Evolutionary conservation across 2,797 vertebrate genomes (phyloP).

Genomic region (Diceros bicornis): DNA sequence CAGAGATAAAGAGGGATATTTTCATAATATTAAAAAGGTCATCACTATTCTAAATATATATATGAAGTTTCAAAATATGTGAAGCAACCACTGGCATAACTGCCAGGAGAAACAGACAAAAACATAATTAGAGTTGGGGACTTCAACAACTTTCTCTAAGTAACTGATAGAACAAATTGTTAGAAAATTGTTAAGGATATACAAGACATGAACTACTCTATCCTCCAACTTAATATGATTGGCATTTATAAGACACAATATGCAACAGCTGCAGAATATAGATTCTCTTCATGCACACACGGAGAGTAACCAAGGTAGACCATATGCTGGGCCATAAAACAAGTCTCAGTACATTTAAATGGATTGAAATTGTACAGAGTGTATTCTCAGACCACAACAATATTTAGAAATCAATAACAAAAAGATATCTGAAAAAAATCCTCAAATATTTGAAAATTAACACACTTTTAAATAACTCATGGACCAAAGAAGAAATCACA

Average conservation of each 20-base stretch:
- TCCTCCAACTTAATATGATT: not conserved
- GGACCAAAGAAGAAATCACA: not conserved
- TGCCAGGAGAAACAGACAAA: too few species aligned
- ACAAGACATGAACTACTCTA: not conserved
- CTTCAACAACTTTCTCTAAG: not conserved
- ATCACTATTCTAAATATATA: not conserved
- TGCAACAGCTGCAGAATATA: not conserved
- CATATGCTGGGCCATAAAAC: not conserved
- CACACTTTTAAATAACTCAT: not conserved
- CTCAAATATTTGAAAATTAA: not conserved
- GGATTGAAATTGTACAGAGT: not conserved
- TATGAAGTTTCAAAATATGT: not conserved
- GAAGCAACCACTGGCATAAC: not conserved
- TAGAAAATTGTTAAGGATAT: not conserved
- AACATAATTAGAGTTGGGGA: too few species aligned
- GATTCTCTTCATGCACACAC: not conserved
- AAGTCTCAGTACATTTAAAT: not conserved
- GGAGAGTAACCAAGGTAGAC: too few species aligned
- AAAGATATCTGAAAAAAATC: not conserved
- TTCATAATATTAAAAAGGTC: not conserved
- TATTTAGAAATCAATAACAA: not conserved
- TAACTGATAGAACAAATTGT: not conserved
- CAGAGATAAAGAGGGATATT: not conserved
- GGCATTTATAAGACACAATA: not conserved
- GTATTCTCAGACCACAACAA: not conserved